A percentile compares a stretch with the other conserved stretches of the same genome.
phyloP scores from a whole-genome alignment of 2,113 vertebrate species.

The Dicerorhinus sumatrensis region DNA sequence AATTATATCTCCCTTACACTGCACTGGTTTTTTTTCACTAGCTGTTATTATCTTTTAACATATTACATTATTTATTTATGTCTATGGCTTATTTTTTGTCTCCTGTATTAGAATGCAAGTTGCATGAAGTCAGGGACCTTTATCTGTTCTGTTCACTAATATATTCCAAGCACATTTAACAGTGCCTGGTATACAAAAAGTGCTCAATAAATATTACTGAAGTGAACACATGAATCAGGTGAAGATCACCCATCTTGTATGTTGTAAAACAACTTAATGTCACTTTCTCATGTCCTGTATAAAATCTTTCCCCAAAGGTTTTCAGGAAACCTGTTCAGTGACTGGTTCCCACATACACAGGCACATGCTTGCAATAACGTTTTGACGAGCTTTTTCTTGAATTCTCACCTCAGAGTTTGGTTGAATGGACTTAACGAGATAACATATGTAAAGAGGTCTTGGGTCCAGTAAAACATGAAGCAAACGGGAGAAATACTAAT shows the following conservation, averaged over 20 bases:
- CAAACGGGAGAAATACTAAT: not conserved
- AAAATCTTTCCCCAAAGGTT: not conserved
- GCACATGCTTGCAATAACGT: not conserved
- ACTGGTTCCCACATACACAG: not conserved
- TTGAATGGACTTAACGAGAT: conserved; percentile 3
- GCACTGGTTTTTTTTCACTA: not conserved
- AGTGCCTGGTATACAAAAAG: not conserved
- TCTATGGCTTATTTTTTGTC: not conserved
- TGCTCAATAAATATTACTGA: not conserved
- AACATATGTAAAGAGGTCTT: not conserved
- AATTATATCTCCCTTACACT: not conserved
- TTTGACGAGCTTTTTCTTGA: conserved; percentile 1
- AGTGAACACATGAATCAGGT: not conserved
- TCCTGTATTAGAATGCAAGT: not conserved
- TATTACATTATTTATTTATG: not conserved
- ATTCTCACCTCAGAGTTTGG: not conserved
- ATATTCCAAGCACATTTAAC: not conserved
- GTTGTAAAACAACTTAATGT: not conserved
- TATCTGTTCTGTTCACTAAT: not conserved
- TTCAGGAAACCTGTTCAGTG: not conserved
- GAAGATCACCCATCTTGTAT: not conserved
- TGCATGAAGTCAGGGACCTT: not conserved
- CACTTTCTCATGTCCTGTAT: not conserved
- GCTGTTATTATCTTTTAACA: conserved; percentile 18
- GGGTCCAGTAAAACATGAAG: not conserved